phyloP scores from a whole-genome alignment of 2,797 vertebrate genomes.

The Rhabdomys pumilio region DNA sequence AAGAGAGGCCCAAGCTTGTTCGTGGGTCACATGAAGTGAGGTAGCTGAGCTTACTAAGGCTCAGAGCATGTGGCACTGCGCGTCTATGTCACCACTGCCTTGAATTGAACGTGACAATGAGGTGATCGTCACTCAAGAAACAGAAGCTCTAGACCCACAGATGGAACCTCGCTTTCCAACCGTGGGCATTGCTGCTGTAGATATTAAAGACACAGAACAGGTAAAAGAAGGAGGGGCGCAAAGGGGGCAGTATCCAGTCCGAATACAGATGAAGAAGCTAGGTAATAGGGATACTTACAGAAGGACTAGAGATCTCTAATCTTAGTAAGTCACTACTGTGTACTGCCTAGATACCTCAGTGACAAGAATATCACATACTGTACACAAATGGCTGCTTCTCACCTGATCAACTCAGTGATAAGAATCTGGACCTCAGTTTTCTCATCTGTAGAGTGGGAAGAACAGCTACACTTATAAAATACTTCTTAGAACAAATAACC shows the following conservation, averaged over 20 bases:
- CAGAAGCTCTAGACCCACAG: neutral
- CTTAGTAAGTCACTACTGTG: fast-evolving
- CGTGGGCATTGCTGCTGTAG: neutral
- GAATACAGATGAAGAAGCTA: neutral
- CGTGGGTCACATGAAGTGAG: neutral
- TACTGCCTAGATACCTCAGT: neutral
- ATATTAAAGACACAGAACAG: neutral
- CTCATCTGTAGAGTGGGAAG: slow-evolving; percentile 2
- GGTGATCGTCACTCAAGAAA: neutral
- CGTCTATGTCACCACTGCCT: neutral
- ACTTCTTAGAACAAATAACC: neutral
- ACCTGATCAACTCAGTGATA: neutral
- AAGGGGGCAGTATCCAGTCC: neutral
- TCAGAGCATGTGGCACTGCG: neutral
- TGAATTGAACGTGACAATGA: neutral
- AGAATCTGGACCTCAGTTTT: neutral
- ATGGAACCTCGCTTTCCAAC: no score
- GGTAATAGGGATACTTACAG: fast-evolving
- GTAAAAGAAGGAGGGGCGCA: neutral
- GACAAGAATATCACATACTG: neutral
- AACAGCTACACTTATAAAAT: neutral
- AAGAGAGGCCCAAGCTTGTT: neutral
- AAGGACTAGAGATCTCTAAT: neutral
- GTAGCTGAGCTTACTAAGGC: neutral
- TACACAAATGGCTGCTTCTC: neutral